Evolutionary conservation across 2,888 invertebrate species (phyloP), one percentile per base, ranked within the genome.

Genomic region (Macroteleia sp.): DNA sequence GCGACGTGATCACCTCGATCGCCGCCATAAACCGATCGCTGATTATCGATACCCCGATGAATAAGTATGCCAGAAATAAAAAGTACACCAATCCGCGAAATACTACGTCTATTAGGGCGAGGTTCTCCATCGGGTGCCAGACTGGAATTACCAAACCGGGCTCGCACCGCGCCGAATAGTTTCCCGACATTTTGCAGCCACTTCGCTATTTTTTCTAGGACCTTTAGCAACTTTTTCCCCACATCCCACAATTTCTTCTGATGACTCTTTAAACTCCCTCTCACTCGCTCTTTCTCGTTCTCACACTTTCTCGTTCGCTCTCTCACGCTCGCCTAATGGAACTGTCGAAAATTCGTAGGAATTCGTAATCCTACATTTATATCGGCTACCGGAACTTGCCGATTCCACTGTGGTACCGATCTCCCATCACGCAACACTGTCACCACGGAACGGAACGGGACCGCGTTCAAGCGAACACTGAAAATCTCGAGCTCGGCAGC

Each of bases 11-110:
- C 83, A 98, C 98, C 93, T 99, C 99, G 91, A 99, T 99, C 86
- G 99, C 96, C 39, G 98, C 98, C 99, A 99, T 99, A 93, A 99
- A 99, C 73, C 99, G 95, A 91, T 99, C 99, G 83, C 99, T 98
- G 82, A 99, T 96, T 91, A 99, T 99, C 84, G 99, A 99, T 44
- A 99, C 99, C 66, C 99, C 99, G 89, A 99, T 96, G 93, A 99
- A 99, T 91, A 99, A 94, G 92, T 99, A 99, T 86, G 96, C 93
- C 92, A 99, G 94, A 46, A 94, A 92, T 54, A 97, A 84, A 92
- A 99, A 98, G 92, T 99, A 99, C 77, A 97, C 95, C 79, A 96
- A 87, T 41, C 99, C 99, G 25, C 99, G 95, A 74, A 97, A 93
- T 79, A 97, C 93, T 80, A 96, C 94, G 88, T 98, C 97, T 62